Base-by-base conservation (phyloP, 2,888 invertebrate genomes). In the Tipula lateralis region DNA sequence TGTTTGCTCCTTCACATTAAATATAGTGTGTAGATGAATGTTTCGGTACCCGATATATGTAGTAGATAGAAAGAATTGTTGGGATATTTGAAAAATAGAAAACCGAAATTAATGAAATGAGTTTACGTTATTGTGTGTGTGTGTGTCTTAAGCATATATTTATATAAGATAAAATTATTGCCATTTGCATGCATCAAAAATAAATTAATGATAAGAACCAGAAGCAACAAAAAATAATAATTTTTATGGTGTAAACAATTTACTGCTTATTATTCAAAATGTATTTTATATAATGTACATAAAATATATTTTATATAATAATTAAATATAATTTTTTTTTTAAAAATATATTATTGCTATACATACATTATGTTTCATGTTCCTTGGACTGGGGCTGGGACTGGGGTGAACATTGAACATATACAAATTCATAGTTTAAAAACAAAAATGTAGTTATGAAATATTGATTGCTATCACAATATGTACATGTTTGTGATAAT, bases 251-350 rank as follows among this genome's bases (percentile, higher is more conserved):
- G 66, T 66, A 66, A 66, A 66, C 66, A 66, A 24, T 66, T 66
- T 66, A 66, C 66, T 66, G 66, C 66, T 66, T 66, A 66, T 66
- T 66, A 66, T 66, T 66, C 66, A 66, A 66, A 66, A 66, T 66
- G n/a, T 44, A 44, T 39, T 13, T n/a, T 44, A 44, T 39, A 13
- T 19, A n/a, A n/a, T 44, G n/a, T 24, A 66, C 66, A 24, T 66
- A 66, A 24, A 24, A 24, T 66, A 9, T 66, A 66, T 66, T 50
- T 50, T 66, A 66, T 39, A 39, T 66, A 66, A 66, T 66, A 66
- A 19, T 24, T 66, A 66, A 24, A 66, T 66, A 24, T 24, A 9
- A 24, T 24, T 66, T n/a, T 44, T n/a, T 44, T 3, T 44, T n/a
- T n/a, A 3, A n/a, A 44, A 3, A n/a, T 44, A 66, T 66, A 7